Evolutionary conservation across 2,888 invertebrate species (phyloP).

Genomic region (Philonicus albiceps): DNA sequence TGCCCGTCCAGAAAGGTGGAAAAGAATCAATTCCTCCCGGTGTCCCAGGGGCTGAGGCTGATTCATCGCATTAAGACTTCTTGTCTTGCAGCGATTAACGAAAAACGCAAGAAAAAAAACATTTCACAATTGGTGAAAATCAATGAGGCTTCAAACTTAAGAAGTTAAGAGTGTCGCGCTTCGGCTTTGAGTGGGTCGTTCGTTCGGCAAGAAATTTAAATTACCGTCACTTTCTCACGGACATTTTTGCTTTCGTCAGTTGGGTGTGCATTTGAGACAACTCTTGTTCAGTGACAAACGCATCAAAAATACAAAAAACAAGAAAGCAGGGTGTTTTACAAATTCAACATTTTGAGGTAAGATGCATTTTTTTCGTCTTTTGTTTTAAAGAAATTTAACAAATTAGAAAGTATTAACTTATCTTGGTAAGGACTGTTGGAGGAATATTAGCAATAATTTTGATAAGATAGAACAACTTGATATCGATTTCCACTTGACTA

Average conservation of each 20-base stretch:
- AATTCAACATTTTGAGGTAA: background rate
- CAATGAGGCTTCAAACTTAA: constrained; percentile 24
- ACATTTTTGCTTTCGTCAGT: background rate
- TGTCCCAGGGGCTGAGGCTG: background rate
- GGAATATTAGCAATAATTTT: background rate
- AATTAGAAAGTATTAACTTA: background rate
- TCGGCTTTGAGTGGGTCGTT: background rate
- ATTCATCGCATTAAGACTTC: background rate
- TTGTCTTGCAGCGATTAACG: background rate
- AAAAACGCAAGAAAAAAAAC: background rate
- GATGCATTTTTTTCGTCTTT: background rate
- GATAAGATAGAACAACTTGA: background rate
- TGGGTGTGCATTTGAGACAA: background rate
- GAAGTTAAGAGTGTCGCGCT: background rate
- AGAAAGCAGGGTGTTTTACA: background rate
- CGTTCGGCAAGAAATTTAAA: background rate
- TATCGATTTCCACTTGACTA: background rate
- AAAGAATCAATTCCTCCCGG: background rate
- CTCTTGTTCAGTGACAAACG: background rate
- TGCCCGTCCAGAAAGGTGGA: background rate
- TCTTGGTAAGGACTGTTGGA: background rate
- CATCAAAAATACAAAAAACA: background rate
- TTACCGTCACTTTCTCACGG: background rate
- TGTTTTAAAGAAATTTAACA: background rate
- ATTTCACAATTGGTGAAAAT: constrained; percentile 36